A percentile compares a stretch with the other conserved stretches of the same genome.
These are phyloP conservation scores for Morpho deidamia DNA, from an alignment of 2,888 invertebrate species.

Conservation along the genomic window DNA sequence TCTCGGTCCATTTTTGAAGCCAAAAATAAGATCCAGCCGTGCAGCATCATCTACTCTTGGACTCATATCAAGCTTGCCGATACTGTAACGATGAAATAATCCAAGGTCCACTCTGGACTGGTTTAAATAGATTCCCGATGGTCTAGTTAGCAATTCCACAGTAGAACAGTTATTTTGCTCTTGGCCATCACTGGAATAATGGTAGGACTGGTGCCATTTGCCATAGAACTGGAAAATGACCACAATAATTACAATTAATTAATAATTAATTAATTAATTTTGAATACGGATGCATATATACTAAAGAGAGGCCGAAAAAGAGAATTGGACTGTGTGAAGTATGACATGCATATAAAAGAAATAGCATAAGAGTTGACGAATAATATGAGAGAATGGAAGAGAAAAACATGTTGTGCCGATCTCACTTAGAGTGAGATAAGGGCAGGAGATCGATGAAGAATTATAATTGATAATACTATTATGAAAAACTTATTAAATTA, in stretches of 20 bases:
- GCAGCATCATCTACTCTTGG: slow-evolving; percentile 38
- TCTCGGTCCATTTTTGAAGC: slow-evolving; percentile 50
- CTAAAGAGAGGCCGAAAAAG: too few species aligned
- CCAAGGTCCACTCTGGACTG: slow-evolving; percentile 55
- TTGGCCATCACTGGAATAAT: slow-evolving; percentile 55
- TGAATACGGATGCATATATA: too few species aligned
- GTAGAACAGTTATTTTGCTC: slow-evolving; percentile 53
- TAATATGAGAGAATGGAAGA: too few species aligned
- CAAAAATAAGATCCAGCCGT: slow-evolving; percentile 42
- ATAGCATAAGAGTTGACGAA: too few species aligned
- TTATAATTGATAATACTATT: too few species aligned
- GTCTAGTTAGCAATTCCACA: slow-evolving; percentile 40
- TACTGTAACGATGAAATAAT: slow-evolving; percentile 53
- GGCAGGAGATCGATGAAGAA: too few species aligned
- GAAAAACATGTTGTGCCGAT: too few species aligned
- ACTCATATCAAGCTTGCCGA: slow-evolving; percentile 41
- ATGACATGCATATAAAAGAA: too few species aligned
- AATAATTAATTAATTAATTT: too few species aligned
- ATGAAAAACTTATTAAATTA: too few species aligned
- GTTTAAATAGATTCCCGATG: slow-evolving; percentile 48
- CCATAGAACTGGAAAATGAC: slow-evolving; percentile 49
- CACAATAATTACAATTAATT: too few species aligned
- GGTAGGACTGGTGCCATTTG: slow-evolving; percentile 58
- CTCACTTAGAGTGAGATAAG: too few species aligned
- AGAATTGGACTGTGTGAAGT: neutral